Percentiles rank a stretch among this genome's conserved stretches.
Evolutionary conservation across 2,797 vertebrate genomes (phyloP).

Genomic region (Lates japonicus): DNA sequence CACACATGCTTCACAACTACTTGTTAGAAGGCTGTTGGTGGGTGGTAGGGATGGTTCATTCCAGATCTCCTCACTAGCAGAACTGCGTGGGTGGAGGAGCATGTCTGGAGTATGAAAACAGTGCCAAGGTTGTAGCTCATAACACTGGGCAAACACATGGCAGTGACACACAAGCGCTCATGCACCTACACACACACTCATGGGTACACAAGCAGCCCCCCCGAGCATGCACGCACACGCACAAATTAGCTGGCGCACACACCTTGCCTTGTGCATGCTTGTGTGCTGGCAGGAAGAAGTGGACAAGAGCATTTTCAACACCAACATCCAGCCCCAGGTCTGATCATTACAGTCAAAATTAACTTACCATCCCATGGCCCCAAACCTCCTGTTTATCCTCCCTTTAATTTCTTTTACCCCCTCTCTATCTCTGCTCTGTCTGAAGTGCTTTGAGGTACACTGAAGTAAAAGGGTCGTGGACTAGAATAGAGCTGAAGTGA

Average conservation of each 20-base stretch:
- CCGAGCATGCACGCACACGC: constrained; percentile 11
- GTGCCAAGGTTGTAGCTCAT: constrained; percentile 80
- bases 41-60: constrained; percentile 70
- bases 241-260: constrained; percentile 1
- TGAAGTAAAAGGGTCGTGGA: constrained; percentile 24
- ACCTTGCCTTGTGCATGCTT: constrained; percentile 14
- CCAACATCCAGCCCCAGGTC: constrained; percentile 26
- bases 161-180: constrained; percentile 46
- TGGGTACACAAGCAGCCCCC: constrained; percentile 26
- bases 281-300: constrained; percentile 41
- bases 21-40: constrained; percentile 72
- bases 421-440: constrained; percentile 20
- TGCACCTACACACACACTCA: constrained; percentile 19
- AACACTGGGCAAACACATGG: constrained; percentile 75
- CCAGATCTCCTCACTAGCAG: constrained; percentile 73
- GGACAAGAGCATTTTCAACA: constrained; percentile 47
- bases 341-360: constrained; percentile 62
- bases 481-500: constrained; percentile 41
- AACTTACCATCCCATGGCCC: constrained; percentile 47
- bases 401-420: constrained; percentile 49
- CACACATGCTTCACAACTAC: constrained; percentile 46
- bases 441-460: constrained; percentile 45
- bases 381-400: constrained; percentile 43
- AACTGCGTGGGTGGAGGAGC: constrained; percentile 77
- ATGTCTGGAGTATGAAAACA: constrained; percentile 78